A percentile compares a stretch with the other conserved stretches of the same genome.
phyloP scores from a whole-genome alignment of 1,140 invertebrate species.

The Onthophagus taurus region DNA sequence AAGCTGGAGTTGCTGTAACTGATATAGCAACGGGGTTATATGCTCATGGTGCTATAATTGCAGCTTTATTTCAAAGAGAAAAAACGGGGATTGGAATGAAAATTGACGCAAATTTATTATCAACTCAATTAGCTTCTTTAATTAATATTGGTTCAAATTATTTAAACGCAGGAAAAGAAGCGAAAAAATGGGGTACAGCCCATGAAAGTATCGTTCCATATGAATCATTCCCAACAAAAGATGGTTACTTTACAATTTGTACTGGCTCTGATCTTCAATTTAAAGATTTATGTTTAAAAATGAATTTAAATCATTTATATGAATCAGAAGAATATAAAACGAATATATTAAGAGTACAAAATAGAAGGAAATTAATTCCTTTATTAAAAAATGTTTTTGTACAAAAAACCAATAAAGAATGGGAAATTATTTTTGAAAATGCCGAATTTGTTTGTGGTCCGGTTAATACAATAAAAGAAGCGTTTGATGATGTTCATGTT shows the following conservation, averaged over 20 bases:
- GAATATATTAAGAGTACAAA: conserved; percentile 65
- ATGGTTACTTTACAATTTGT: conserved; percentile 78
- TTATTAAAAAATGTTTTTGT: conserved; percentile 54
- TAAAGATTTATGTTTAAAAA: conserved; percentile 51
- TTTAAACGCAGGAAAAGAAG: conserved; percentile 74
- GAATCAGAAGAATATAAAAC: conserved; percentile 55
- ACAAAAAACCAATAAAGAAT: conserved; percentile 63
- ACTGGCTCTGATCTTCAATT: conserved; percentile 76
- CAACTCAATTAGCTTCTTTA: conserved; percentile 81
- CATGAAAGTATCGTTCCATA: conserved; percentile 95
- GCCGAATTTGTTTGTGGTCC: conserved; percentile 80
- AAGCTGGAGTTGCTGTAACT: conserved; percentile 87
- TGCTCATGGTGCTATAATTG: conserved; percentile 91
- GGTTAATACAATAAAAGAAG: conserved; percentile 76
- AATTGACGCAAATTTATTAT: conserved; percentile 89
- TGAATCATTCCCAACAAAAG: conserved; percentile 71
- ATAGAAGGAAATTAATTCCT: conserved; percentile 59
- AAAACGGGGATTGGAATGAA: conserved; percentile 79
- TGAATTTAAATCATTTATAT: conserved; percentile 53
- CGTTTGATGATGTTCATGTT: conserved; percentile 83
- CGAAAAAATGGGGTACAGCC: conserved; percentile 73
- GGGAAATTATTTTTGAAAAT: conserved; percentile 63
- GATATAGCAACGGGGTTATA: conserved; percentile 90
- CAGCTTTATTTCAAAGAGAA: conserved; percentile 70
- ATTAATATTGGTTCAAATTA: conserved; percentile 88